Conservation (phyloP, 2,113 vertebrate species). For the Clupea harengus region DNA sequence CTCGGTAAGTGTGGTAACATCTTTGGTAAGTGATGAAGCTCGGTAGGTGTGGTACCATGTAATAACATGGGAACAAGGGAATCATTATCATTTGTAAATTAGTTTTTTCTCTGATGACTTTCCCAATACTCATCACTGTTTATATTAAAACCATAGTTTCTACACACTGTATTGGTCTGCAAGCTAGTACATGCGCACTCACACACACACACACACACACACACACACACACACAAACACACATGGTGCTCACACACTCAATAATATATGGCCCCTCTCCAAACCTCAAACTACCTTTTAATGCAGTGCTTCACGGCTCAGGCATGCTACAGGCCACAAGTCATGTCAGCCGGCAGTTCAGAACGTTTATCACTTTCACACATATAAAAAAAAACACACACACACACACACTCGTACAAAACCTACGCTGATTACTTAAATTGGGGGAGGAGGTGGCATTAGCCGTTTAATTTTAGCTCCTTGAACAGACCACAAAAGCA, state of each 20-base stretch:
- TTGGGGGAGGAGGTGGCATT: neutral
- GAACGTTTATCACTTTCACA: slow-evolving; percentile 28
- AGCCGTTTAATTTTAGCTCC: neutral
- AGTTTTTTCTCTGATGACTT: no score
- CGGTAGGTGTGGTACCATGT: neutral
- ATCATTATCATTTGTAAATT: no score
- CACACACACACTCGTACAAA: slow-evolving; percentile 30
- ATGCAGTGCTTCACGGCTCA: slow-evolving; percentile 12
- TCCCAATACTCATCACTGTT: neutral
- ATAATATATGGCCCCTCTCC: slow-evolving; percentile 28
- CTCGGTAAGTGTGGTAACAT: neutral
- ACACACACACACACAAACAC: slow-evolving; percentile 12
- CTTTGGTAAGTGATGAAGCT: no score
- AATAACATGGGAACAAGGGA: neutral
- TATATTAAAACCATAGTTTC: neutral
- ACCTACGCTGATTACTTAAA: neutral
- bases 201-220: slow-evolving; percentile 22
- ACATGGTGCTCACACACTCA: slow-evolving; percentile 31
- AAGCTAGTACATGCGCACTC: slow-evolving; percentile 16
- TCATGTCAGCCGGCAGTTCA: slow-evolving; percentile 9
- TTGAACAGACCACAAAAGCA: neutral
- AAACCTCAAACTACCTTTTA: slow-evolving; percentile 25
- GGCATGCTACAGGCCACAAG: neutral
- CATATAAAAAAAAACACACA: slow-evolving; percentile 28
- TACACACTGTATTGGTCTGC: neutral